Evolutionary conservation across 2,797 vertebrate species (phyloP), one percentile per base, ranked within the genome.

Genomic region (Sparus aurata): DNA sequence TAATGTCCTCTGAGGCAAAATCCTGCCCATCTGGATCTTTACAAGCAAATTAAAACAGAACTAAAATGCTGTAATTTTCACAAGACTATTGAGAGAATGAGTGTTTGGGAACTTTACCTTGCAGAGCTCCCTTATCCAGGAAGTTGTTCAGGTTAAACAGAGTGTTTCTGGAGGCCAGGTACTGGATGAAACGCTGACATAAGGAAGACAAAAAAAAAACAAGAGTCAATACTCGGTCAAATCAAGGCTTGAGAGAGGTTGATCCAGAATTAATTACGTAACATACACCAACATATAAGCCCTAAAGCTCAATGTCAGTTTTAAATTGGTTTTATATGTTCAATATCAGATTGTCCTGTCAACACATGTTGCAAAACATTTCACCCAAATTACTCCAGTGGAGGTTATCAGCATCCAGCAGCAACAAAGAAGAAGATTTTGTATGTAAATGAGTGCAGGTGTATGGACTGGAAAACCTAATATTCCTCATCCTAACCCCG

Each of bases 81-180:
- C 55, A 53, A 16, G 2, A 20, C 50, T 60, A 59, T 22, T 22
- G 6, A 54, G 17, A 23, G 1, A 25, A 12, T 9, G n/a, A 18
- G 38, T 1, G 27, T 55, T 23, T 20, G 41, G 27, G 53, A 18
- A 18, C 1, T 30, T 80, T 95, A 99, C 98, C 97, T 96, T 99
- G 97, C 95, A 96, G 92, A 70, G 96, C 96, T 90, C 97, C 97
- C 92, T 97, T 97, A 93, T 99, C 98, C 92, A 99, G 92, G 93
- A 98, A 99, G 95, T 98, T 98, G 95, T 96, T 97, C 77, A 99
- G 94, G 91, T 98, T 99, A 87, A 99, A 99, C 90, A 99, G 95
- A 6, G 97, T 97, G 90, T 96, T 97, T 93, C 97, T 96, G 84
- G 97, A 99, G 85, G 98, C 97, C 92, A 99, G 94, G 90, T 99